Percentiles rank a stretch among this genome's conserved stretches.
These are phyloP conservation scores for Antigone vipio DNA, from an alignment of 2,113 vertebrate species.

Conservation along the genomic window DNA sequence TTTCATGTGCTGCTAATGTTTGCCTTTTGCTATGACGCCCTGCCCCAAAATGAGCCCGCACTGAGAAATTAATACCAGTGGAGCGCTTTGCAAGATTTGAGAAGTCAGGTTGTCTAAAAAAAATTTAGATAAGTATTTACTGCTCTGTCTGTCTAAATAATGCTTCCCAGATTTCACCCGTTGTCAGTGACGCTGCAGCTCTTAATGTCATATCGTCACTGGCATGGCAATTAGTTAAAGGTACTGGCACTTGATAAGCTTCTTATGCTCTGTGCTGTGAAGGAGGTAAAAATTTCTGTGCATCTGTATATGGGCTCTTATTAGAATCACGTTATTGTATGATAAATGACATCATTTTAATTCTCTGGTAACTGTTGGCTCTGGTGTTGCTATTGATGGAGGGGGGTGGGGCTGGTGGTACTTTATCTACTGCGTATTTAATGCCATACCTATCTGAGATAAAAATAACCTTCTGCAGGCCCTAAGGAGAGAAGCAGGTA, in stretches of 20 bases:
- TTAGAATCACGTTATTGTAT: fast-evolving
- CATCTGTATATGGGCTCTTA: not conserved
- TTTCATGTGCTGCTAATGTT: not conserved
- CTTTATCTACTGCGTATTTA: not conserved
- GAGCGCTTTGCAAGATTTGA: not conserved
- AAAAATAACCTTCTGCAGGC: not conserved
- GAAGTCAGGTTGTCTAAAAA: not conserved
- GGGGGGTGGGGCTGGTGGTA: not conserved
- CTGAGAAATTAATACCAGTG: not conserved
- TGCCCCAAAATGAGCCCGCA: not conserved
- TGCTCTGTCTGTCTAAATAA: not conserved
- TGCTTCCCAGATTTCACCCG: not conserved
- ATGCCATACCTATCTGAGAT: not conserved
- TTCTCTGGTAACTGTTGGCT: not conserved
- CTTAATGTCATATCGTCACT: not conserved
- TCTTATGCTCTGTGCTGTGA: not conserved
- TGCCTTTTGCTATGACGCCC: not conserved
- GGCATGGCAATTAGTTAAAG: not conserved
- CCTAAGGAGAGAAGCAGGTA: not conserved
- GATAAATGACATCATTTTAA: not conserved
- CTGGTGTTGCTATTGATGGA: not conserved
- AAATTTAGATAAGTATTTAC: not conserved
- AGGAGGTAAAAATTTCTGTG: not conserved
- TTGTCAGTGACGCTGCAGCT: not conserved
- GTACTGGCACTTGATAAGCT: not conserved